phyloP scores from a whole-genome alignment of 2,888 invertebrate genomes.

The Pyrocoelia pectoralis region DNA sequence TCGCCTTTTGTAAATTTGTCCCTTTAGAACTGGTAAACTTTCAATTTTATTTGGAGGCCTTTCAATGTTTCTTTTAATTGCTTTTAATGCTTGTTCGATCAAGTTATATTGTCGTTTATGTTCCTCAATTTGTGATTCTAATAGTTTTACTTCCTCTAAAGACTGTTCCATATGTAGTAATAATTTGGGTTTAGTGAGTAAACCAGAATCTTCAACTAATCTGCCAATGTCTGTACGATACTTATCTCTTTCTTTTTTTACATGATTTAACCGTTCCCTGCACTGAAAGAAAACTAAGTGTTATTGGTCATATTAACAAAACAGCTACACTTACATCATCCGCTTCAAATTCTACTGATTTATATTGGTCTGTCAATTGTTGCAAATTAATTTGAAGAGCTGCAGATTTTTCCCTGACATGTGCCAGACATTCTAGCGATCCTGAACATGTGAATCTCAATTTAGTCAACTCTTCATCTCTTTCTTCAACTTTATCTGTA shows the following conservation, averaged over 20 bases:
- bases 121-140: neutral
- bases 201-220: slow-evolving; percentile 60
- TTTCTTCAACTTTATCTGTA: slow-evolving; percentile 65
- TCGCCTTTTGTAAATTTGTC: neutral
- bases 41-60: no score
- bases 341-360: slow-evolving; percentile 40
- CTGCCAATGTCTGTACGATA: slow-evolving; percentile 57
- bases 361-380: slow-evolving; percentile 41
- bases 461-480: slow-evolving; percentile 63
- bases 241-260: slow-evolving; percentile 57
- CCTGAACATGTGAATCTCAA: slow-evolving; percentile 61
- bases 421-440: slow-evolving; percentile 62
- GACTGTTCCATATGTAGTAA: slow-evolving; percentile 61
- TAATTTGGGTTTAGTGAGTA: slow-evolving; percentile 62
- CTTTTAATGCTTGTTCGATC: neutral
- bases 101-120: neutral
- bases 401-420: slow-evolving; percentile 63
- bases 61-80: no score
- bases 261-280: slow-evolving; percentile 55
- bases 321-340: slow-evolving; percentile 35
- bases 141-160: slow-evolving; percentile 47
- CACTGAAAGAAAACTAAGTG: slow-evolving; percentile 33
- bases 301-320: neutral
- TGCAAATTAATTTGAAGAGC: slow-evolving; percentile 52
- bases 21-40: no score